Evolutionary conservation across 2,888 invertebrate genomes (phyloP).

Genomic region (Chymomyza procnemis): DNA sequence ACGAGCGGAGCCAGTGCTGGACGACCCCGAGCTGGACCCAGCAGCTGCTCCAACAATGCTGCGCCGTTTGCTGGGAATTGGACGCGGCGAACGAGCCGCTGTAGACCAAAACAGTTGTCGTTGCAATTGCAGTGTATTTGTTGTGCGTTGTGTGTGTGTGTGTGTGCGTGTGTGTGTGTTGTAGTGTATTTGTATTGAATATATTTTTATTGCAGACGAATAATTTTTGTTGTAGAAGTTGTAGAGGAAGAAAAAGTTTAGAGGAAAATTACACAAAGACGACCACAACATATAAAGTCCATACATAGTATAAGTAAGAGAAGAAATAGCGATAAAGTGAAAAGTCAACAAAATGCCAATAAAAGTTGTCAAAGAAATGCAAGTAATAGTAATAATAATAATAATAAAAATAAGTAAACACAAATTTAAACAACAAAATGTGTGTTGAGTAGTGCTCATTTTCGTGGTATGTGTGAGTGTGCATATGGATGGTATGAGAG

Average conservation of each 20-base stretch:
- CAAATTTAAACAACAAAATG: constrained; percentile 10
- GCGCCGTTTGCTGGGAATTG: background rate
- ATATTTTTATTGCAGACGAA: constrained; percentile 22
- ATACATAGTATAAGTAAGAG: constrained; percentile 15
- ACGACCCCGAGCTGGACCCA: constrained; percentile 16
- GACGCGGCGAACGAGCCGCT: constrained; percentile 11
- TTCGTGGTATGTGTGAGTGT: too few relatives aligned
- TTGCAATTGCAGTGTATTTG: constrained; percentile 6
- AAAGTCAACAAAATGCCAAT: constrained; percentile 57
- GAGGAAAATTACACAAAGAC: constrained; percentile 59
- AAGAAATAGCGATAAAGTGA: constrained; percentile 41
- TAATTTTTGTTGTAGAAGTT: constrained; percentile 33
- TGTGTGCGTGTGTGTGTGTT: constrained; percentile 10
- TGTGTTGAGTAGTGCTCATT: background rate
- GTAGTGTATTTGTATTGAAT: constrained; percentile 11
- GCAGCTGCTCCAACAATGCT: constrained; percentile 3
- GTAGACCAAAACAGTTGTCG: constrained; percentile 3
- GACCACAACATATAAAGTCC: constrained; percentile 48
- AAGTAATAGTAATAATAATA: constrained; percentile 50
- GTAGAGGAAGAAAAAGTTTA: constrained; percentile 48
- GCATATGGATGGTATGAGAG: too few relatives aligned
- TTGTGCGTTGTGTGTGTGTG: constrained; percentile 7
- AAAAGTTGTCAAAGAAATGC: constrained; percentile 43
- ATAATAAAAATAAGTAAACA: constrained; percentile 12
- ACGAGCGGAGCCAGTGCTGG: background rate